Conservation (phyloP, 2,888 invertebrate species). For the Saturnia japonica region DNA sequence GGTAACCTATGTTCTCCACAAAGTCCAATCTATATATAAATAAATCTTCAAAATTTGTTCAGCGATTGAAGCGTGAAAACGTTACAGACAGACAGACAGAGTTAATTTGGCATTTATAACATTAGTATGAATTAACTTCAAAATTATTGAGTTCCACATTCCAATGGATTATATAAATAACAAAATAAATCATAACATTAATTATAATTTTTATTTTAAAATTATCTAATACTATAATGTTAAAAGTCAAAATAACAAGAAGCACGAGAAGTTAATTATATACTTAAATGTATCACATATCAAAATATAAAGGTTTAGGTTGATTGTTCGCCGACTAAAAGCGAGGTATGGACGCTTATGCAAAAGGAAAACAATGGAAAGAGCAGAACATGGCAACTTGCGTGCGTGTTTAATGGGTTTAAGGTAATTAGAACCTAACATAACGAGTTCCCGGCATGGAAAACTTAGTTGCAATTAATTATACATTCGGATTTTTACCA, state of each 20-base stretch:
- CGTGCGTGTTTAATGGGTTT: constrained; percentile 58
- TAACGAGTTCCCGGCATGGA: constrained; percentile 47
- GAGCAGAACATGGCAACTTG: constrained; percentile 40
- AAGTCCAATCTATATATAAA: too few relatives aligned
- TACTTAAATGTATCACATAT: neutral
- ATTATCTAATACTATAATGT: too few relatives aligned
- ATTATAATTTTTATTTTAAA: too few relatives aligned
- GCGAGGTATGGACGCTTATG: constrained; percentile 29
- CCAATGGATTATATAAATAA: too few relatives aligned
- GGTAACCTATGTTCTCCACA: too few relatives aligned
- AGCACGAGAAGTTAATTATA: neutral
- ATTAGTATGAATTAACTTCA: too few relatives aligned
- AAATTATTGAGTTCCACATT: too few relatives aligned
- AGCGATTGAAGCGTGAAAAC: too few relatives aligned
- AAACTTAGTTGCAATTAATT: constrained; percentile 45
- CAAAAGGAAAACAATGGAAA: constrained; percentile 44
- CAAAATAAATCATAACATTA: too few relatives aligned
- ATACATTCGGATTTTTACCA: constrained; percentile 32
- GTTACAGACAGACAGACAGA: too few relatives aligned
- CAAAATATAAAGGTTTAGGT: constrained; percentile 21
- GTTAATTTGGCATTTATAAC: too few relatives aligned
- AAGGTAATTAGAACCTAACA: constrained; percentile 39
- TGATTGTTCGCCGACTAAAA: constrained; percentile 17
- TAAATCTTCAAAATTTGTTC: too few relatives aligned
- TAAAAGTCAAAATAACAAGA: neutral